Evolutionary conservation across 2,888 invertebrate species (phyloP).

Genomic region (Stictocephala bisonia): DNA sequence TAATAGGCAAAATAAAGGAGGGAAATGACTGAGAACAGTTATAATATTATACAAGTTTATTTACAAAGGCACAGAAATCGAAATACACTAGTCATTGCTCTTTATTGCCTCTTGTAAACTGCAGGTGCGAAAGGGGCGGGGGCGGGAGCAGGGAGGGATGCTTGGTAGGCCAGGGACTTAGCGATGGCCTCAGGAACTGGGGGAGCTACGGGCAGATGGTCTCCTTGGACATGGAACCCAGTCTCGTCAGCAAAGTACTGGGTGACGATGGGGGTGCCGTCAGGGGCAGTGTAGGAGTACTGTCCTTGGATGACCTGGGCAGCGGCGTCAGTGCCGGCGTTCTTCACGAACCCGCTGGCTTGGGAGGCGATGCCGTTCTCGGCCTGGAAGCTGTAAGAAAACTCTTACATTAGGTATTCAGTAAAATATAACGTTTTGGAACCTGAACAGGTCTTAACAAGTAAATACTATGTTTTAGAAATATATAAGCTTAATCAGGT

Average conservation of each 20-base stretch:
- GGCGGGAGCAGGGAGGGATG: too few species aligned
- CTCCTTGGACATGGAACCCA: constrained; percentile 74
- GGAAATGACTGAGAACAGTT: too few species aligned
- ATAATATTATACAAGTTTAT: too few species aligned
- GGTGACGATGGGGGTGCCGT: constrained; percentile 70
- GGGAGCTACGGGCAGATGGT: constrained; percentile 65
- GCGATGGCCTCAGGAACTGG: constrained; percentile 64
- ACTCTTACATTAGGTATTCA: too few species aligned
- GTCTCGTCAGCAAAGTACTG: constrained; percentile 75
- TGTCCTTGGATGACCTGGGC: constrained; percentile 73
- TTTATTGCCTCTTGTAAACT: too few species aligned
- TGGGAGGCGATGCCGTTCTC: constrained; percentile 66
- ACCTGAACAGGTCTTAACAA: background rate
- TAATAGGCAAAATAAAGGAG: too few species aligned
- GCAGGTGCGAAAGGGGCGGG: too few species aligned
- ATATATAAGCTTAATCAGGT: too few species aligned
- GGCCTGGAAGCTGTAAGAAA: constrained; percentile 63
- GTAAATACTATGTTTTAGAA: background rate
- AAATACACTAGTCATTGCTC: too few species aligned
- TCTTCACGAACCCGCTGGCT: constrained; percentile 67
- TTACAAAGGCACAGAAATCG: too few species aligned
- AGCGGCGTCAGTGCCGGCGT: constrained; percentile 68
- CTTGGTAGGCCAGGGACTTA: constrained; percentile 61
- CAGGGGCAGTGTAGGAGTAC: constrained; percentile 77
- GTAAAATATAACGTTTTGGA: background rate